Evolutionary conservation across 2,113 vertebrate species (phyloP), one percentile per base, ranked within the genome.

Genomic region (Balaeniceps rex): DNA sequence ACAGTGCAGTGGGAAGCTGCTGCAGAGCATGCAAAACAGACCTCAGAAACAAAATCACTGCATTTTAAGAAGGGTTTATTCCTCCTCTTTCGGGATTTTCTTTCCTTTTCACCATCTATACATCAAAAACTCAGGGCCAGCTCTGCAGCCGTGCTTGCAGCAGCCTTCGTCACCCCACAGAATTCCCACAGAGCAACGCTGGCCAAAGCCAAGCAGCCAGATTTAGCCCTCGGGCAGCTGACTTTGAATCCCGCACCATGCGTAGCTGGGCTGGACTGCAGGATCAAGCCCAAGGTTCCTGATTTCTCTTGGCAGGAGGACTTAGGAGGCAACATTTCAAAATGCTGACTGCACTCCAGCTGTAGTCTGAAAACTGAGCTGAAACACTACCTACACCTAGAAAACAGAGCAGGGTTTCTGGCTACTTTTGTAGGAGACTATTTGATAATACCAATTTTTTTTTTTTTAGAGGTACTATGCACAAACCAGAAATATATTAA

Each of bases 71-170:
- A 10, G 4, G 17, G 34, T 31, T 61, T 55, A 8, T 6, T 40
- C 28, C 24, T 77, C 40, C 26, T 9, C 55, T 69, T 40, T 49
- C 1, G 8, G 28, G 38, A 14, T 70, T 58, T 21, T 40, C 40
- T 54, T 47, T 42, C 72, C 72, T 77, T 83, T 77, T 47, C n/a
- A 22, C 42, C 47, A 44, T 3, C 84, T 6, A 0, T 1, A 5
- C 72, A 63, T 9, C 42, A 52, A 46, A 44, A 3, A 1, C 52
- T 18, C 36, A 6, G 0, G 0, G 58, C 11, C 58, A 61, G 72
- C 33, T 6, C 57, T 5, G 40, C 19, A 17, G 70, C 46, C 14
- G 5, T 4, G 31, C 40, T 17, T 6, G 66, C 49, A 19, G 66
- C 76, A 28, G n/a, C 7, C 49, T 17, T 8, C 9, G 49, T 7